Conservation (phyloP, 2,113 vertebrate genomes). For the Stegostoma tigrinum region DNA sequence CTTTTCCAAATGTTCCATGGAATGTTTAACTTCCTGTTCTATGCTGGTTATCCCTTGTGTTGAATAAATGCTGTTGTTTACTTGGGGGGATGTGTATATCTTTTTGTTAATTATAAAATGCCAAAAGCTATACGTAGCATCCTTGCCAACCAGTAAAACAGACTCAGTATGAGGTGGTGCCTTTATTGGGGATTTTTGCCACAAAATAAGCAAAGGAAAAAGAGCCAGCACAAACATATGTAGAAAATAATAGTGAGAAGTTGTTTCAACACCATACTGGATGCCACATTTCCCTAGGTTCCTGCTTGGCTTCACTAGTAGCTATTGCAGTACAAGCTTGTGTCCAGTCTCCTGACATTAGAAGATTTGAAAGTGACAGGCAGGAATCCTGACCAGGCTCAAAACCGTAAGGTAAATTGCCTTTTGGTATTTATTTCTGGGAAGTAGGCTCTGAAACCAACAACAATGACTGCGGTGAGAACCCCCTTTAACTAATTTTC, state of each 20-base stretch:
- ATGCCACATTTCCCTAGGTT: background rate
- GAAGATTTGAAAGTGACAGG: background rate
- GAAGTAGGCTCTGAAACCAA: background rate
- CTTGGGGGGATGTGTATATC: background rate
- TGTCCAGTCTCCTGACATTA: background rate
- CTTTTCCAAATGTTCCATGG: background rate
- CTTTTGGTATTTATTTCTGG: background rate
- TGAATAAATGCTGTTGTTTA: background rate
- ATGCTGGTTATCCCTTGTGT: background rate
- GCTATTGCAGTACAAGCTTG: background rate
- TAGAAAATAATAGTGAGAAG: background rate
- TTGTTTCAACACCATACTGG: background rate
- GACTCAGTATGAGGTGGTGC: background rate
- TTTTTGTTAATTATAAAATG: background rate
- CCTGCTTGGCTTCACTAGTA: background rate
- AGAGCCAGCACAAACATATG: background rate
- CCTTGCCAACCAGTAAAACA: background rate
- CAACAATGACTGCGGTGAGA: background rate
- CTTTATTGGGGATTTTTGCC: background rate
- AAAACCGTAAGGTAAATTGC: background rate
- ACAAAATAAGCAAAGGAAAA: background rate
- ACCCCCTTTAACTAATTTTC: background rate
- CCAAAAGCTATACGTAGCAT: background rate
- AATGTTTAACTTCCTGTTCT: background rate
- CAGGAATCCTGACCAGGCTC: background rate